Conservation (phyloP, 2,888 invertebrate species). For the Andrena bucephala region DNA sequence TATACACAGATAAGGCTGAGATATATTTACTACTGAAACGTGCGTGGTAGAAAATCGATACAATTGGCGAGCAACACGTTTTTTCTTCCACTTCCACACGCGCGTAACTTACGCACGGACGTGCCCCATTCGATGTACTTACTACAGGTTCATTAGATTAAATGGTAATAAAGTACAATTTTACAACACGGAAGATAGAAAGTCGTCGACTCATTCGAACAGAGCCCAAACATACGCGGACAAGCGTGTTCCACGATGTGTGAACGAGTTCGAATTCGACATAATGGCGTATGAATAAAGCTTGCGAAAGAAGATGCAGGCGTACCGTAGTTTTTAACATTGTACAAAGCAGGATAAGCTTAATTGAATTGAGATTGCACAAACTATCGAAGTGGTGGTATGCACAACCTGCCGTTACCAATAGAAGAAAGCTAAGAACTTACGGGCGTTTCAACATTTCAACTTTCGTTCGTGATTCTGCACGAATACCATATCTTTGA, state of each 20-base stretch:
- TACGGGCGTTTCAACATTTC: neutral
- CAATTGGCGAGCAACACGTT: slow-evolving; percentile 23
- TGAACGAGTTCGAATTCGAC: neutral
- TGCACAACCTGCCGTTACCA: slow-evolving; percentile 35
- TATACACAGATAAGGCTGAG: neutral
- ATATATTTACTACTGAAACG: slow-evolving; percentile 16
- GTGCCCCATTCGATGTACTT: neutral
- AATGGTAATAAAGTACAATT: slow-evolving; percentile 6
- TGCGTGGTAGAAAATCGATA: slow-evolving; percentile 47
- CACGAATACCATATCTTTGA: neutral
- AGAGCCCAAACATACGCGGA: neutral
- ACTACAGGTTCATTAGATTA: neutral
- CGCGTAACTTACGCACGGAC: neutral
- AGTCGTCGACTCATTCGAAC: neutral
- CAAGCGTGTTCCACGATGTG: neutral
- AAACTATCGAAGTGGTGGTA: slow-evolving; percentile 34
- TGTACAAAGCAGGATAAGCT: slow-evolving; percentile 26
- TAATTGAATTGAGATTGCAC: slow-evolving; percentile 58
- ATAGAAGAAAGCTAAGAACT: slow-evolving; percentile 2
- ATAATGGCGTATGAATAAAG: slow-evolving; percentile 8
- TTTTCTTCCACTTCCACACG: slow-evolving; percentile 26
- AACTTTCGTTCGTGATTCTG: neutral
- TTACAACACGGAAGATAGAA: neutral
- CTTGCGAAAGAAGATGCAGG: neutral
- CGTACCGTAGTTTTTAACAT: slow-evolving; percentile 17